A percentile compares a stretch with the other conserved stretches of the same genome.
phyloP scores from a whole-genome alignment of 2,888 invertebrate genomes.

The Ormyrus rosae region DNA sequence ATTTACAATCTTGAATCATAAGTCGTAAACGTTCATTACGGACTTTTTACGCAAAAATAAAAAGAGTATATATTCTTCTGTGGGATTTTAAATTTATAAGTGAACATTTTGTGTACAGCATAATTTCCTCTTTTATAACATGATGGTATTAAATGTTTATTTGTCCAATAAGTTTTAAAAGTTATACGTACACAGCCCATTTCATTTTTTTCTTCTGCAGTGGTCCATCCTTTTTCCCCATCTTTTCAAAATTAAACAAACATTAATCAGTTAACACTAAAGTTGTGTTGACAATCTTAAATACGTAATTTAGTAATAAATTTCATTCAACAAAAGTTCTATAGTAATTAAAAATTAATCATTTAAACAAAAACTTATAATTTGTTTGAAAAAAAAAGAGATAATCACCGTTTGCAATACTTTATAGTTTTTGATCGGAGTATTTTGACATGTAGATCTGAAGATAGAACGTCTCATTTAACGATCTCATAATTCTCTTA shows the following conservation, averaged over 20 bases:
- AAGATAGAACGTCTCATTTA: slow-evolving; percentile 33
- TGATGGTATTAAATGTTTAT: slow-evolving; percentile 36
- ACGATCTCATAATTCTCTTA: slow-evolving; percentile 38
- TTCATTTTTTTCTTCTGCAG: slow-evolving; percentile 45
- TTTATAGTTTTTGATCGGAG: slow-evolving; percentile 36
- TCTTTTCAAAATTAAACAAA: slow-evolving; percentile 37
- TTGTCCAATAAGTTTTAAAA: slow-evolving; percentile 44
- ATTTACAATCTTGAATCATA: slow-evolving; percentile 56
- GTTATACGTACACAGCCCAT: slow-evolving; percentile 53
- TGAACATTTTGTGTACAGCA: slow-evolving; percentile 51
- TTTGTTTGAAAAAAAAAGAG: slow-evolving; percentile 5
- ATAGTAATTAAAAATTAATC: neutral
- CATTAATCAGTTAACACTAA: slow-evolving; percentile 35
- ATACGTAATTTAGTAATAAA: slow-evolving; percentile 35
- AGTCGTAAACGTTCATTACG: slow-evolving; percentile 41
- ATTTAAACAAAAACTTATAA: slow-evolving; percentile 19
- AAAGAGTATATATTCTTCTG: slow-evolving; percentile 49
- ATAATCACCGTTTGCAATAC: slow-evolving; percentile 28
- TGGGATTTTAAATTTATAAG: slow-evolving; percentile 39
- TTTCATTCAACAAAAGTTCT: neutral
- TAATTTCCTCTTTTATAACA: slow-evolving; percentile 37
- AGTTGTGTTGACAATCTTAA: neutral
- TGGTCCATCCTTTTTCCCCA: slow-evolving; percentile 45
- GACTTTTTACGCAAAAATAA: slow-evolving; percentile 49
- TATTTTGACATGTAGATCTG: slow-evolving; percentile 48